Base-by-base conservation (phyloP, 2,113 vertebrate genomes). In the Danionella cerebrum region DNA sequence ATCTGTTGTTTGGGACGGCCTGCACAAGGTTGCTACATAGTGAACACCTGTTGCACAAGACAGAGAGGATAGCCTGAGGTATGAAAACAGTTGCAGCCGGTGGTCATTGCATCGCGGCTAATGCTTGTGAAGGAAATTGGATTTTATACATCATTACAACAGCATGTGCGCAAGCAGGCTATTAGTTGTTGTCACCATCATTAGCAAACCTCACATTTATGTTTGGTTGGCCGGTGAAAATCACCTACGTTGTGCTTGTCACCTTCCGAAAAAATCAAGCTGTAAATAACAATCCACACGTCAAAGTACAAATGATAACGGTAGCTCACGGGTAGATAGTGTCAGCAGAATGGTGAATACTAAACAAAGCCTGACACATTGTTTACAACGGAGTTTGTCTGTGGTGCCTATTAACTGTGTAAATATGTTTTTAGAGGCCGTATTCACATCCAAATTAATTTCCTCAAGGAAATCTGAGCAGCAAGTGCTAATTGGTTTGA, bases 211-310 rank as follows among this genome's bases (percentile, higher is more conserved):
- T 44, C 6, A 25, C 25, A n/a, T 44, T 60, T 0, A 4, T 21
- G 22, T 22, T 24, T 29, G 42, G 24, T 31, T 41, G n/a, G 67
- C 64, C 65, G 29, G 69, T 67, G 71, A 47, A 53, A 54, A 22
- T 2, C 78, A 70, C 10, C 72, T 41, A 14, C 41, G n/a, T 16
- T 62, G 77, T 47, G 60, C 50, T 70, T 66, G 62, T 78, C 79
- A 84, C 79, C 79, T 79, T 75, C 51, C n/a, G 66, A 78, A 48
- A 78, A 64, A 80, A 77, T 33, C 67, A 66, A 79, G 81, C 81
- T 73, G 71, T 78, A 84, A 83, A 85, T 80, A 76, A 1, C n/a
- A 18, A 24, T 21, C 63, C 35, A 12, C 33, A 18, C 47, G 12
- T 60, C 13, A 58, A 50, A 73, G 50, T 75, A 57, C 74, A 72